Evolutionary conservation across 2,113 vertebrate species (phyloP).

Genomic region (Emydura subglobosa): DNA sequence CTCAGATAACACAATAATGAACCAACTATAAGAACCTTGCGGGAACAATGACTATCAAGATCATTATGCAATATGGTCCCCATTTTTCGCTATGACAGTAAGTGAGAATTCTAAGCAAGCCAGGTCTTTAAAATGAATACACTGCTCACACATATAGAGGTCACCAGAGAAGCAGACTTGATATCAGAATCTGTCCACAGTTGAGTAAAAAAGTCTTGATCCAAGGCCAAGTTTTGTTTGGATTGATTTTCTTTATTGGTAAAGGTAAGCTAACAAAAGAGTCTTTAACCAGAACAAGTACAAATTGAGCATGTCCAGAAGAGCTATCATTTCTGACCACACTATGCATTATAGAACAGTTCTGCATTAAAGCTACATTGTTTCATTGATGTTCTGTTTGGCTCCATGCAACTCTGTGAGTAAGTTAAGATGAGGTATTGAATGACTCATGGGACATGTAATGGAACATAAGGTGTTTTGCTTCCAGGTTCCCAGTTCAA

Average conservation of each 20-base stretch:
- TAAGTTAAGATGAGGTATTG: not conserved
- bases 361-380: not conserved
- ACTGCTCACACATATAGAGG: no score
- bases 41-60: not conserved
- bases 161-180: not conserved
- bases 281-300: not conserved
- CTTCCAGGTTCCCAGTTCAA: not conserved
- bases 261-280: not conserved
- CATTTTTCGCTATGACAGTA: not conserved
- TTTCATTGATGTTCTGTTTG: not conserved
- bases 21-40: not conserved
- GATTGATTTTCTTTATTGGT: not conserved
- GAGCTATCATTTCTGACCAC: not conserved
- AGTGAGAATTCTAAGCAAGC: not conserved
- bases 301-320: not conserved
- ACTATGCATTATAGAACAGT: not conserved
- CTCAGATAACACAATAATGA: not conserved
- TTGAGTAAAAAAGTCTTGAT: not conserved
- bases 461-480: not conserved
- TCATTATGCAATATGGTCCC: not conserved
- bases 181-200: not conserved
- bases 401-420: not conserved
- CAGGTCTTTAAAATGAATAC: not conserved
- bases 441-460: not conserved
- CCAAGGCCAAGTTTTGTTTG: not conserved